phyloP scores from a whole-genome alignment of 2,113 vertebrate species.

The Hypomesus transpacificus region DNA sequence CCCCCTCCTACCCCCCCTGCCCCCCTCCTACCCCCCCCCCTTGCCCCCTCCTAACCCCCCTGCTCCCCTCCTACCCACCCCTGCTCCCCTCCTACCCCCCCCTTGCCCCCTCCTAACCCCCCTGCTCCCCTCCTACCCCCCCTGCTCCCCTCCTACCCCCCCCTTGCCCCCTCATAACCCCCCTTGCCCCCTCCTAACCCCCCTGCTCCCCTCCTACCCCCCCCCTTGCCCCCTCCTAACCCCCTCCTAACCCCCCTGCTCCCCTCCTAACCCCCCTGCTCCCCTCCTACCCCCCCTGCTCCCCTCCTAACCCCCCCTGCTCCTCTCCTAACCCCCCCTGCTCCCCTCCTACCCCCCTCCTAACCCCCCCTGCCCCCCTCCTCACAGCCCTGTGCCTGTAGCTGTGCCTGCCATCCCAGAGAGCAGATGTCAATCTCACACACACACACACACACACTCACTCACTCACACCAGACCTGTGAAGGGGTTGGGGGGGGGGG shows the following conservation, averaged over 20 bases:
- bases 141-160: no score
- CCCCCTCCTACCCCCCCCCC: no score
- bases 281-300: no score
- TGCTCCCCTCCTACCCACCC: constrained; percentile 55
- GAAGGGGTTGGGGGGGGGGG: constrained; percentile 64
- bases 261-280: constrained; percentile 61
- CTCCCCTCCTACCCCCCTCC: constrained; percentile 55
- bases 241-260: constrained; percentile 67
- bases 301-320: constrained; percentile 51
- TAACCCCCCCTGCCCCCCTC: constrained; percentile 77
- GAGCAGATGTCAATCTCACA: constrained; percentile 88
- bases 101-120: constrained; percentile 78
- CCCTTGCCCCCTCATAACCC: no score
- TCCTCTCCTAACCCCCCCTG: constrained; percentile 62
- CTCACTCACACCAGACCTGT: constrained; percentile 73
- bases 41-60: no score
- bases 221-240: constrained; percentile 61
- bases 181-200: no score
- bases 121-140: constrained; percentile 68
- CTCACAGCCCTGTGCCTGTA: constrained; percentile 61
- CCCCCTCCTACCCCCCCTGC: no score
- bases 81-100: constrained; percentile 60
- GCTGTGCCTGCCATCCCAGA: constrained; percentile 74
- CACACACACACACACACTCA: constrained; percentile 67
- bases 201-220: constrained; percentile 52